A percentile compares a stretch with the other conserved stretches of the same genome.
Evolutionary conservation across 2,113 vertebrate species (phyloP).

Genomic region (Nymphicus hollandicus): DNA sequence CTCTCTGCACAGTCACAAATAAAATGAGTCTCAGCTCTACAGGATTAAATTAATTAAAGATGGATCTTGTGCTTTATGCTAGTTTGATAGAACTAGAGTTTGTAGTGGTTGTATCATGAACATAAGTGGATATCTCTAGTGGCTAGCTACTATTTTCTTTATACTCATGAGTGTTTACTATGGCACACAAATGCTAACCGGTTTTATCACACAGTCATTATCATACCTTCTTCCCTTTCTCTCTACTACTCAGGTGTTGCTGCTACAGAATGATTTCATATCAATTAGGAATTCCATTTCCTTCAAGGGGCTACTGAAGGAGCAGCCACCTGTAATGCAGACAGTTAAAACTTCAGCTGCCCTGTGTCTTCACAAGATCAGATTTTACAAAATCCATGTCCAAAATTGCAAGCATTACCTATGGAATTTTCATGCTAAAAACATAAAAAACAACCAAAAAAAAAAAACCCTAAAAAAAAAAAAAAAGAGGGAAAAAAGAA

Average conservation of each 20-base stretch:
- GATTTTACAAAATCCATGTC: neutral
- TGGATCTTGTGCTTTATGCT: constrained; percentile 66
- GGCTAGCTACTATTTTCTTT: constrained; percentile 69
- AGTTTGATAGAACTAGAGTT: constrained; percentile 66
- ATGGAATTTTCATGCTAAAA: neutral
- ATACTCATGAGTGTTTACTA: constrained; percentile 61
- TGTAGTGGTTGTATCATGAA: constrained; percentile 70
- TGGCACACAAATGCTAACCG: constrained; percentile 64
- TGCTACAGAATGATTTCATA: constrained; percentile 41
- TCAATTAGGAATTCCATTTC: constrained; percentile 57
- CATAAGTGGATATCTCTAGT: constrained; percentile 72
- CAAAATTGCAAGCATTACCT: neutral
- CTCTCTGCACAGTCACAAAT: constrained; percentile 63
- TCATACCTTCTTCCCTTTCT: constrained; percentile 50
- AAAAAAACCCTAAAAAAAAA: neutral
- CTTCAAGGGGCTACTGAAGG: constrained; percentile 50
- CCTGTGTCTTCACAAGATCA: neutral
- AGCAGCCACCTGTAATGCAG: constrained; percentile 39
- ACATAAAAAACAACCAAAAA: neutral
- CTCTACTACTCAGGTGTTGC: constrained; percentile 56
- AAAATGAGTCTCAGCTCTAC: constrained; percentile 67
- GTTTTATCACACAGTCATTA: constrained; percentile 65
- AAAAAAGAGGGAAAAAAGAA: too few relatives aligned
- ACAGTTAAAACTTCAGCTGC: constrained; percentile 30
- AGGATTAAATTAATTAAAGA: constrained; percentile 75